Conservation (phyloP, 1,140 invertebrate genomes). For the Aporrectodea caliginosa region DNA sequence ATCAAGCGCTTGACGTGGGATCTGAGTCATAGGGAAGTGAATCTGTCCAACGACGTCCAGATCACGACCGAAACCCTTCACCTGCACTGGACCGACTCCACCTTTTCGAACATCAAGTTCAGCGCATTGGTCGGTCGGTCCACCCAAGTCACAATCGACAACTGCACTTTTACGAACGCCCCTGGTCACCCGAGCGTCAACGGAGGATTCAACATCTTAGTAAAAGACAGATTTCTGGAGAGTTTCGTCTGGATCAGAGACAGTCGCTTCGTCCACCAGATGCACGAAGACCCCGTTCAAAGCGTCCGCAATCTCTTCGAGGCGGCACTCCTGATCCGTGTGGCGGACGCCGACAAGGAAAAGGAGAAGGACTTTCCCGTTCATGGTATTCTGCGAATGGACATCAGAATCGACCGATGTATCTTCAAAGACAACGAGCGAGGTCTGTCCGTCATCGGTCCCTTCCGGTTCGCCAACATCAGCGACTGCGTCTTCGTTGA, state of each 20-base stretch:
- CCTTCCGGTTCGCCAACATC: background rate
- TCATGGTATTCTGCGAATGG: too few species aligned
- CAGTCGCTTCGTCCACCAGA: conserved; percentile 17
- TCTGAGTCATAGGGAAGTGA: too few species aligned
- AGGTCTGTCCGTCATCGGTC: conserved; percentile 18
- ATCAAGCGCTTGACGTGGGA: too few species aligned
- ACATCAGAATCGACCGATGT: background rate
- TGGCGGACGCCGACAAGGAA: background rate
- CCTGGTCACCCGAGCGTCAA: background rate
- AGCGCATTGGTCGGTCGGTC: background rate
- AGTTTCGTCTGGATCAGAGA: conserved; percentile 12
- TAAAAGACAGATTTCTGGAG: background rate
- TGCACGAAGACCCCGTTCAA: conserved; percentile 23
- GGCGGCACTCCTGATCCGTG: conserved; percentile 8
- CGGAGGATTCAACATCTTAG: conserved; percentile 19
- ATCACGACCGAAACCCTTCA: background rate
- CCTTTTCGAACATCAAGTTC: background rate
- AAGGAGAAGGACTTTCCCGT: background rate
- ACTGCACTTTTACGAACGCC: background rate
- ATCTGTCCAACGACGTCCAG: background rate
- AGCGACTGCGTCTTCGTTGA: conserved; percentile 14
- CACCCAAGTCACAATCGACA: background rate
- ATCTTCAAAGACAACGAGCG: conserved; percentile 29
- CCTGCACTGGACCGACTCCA: background rate
- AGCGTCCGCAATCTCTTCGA: conserved; percentile 28